Evolutionary conservation across 2,888 invertebrate genomes (phyloP).

Genomic region (Malacosoma neustria): DNA sequence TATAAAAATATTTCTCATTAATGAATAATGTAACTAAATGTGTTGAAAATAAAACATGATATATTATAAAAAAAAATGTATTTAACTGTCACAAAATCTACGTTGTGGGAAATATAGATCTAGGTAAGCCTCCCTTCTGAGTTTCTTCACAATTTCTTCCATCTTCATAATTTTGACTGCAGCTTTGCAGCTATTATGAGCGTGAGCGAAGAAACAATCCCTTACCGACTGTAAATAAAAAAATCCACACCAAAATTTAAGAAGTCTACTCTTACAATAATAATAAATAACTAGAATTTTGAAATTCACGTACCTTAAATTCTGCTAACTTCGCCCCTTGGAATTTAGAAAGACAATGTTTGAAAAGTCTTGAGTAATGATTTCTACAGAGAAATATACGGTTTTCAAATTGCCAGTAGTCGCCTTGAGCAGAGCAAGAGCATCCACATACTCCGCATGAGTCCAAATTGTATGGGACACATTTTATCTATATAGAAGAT

Average conservation of each 20-base stretch:
- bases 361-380: constrained; percentile 54
- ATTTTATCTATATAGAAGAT: constrained; percentile 49
- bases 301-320: constrained; percentile 59
- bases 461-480: constrained; percentile 66
- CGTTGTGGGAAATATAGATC: constrained; percentile 63
- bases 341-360: constrained; percentile 52
- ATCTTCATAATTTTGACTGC: constrained; percentile 65
- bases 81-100: constrained; percentile 28
- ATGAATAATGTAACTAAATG: too few relatives aligned
- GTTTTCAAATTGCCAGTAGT: constrained; percentile 74
- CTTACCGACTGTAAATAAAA: constrained; percentile 54
- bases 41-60: too few relatives aligned
- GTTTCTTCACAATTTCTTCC: constrained; percentile 61
- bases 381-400: constrained; percentile 58
- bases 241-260: too few relatives aligned
- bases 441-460: constrained; percentile 56
- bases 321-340: constrained; percentile 55
- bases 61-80: too few relatives aligned
- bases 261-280: background rate
- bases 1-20: too few relatives aligned
- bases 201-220: constrained; percentile 67
- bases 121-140: constrained; percentile 63
- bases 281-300: background rate
- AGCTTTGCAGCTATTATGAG: constrained; percentile 66
- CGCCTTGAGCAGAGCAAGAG: constrained; percentile 67